A percentile compares a stretch with the other conserved stretches of the same genome.
phyloP scores from a whole-genome alignment of 2,888 invertebrate species.

The Leptinotarsa tumamoca region DNA sequence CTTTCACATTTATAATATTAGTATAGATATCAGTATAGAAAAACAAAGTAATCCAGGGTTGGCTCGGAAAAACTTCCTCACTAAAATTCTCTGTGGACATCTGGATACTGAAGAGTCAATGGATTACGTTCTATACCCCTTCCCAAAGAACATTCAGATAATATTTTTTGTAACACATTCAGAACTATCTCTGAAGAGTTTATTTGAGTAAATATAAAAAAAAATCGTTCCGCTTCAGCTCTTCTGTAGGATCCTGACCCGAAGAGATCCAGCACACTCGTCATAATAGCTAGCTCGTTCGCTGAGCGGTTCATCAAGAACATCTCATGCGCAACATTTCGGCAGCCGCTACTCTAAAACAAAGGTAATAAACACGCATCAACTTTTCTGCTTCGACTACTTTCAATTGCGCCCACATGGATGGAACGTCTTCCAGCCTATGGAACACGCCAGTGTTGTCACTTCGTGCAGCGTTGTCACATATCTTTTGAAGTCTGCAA shows the following conservation, averaged over 20 bases:
- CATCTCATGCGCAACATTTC: constrained; percentile 33
- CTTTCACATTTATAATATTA: too few relatives aligned
- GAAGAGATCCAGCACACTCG: background rate
- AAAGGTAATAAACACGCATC: constrained; percentile 40
- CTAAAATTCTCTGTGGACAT: too few relatives aligned
- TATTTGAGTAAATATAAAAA: background rate
- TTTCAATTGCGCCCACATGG: constrained; percentile 31
- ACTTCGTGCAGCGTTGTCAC: background rate
- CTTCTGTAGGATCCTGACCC: background rate
- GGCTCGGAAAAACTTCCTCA: too few relatives aligned
- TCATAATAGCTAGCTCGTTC: constrained; percentile 14
- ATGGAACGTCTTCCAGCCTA: constrained; percentile 14
- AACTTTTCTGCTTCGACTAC: constrained; percentile 34
- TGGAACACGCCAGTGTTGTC: background rate
- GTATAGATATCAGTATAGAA: too few relatives aligned
- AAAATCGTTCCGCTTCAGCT: background rate
- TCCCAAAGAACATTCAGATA: background rate
- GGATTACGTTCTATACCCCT: too few relatives aligned
- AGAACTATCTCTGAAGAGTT: too few relatives aligned
- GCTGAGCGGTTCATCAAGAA: constrained; percentile 28
- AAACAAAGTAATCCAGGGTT: too few relatives aligned
- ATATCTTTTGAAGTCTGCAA: too few relatives aligned
- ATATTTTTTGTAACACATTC: too few relatives aligned
- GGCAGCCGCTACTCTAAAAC: constrained; percentile 32
- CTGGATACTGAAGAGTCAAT: too few relatives aligned